Conservation (phyloP, 2,113 vertebrate species). For the Rutilus rutilus region DNA sequence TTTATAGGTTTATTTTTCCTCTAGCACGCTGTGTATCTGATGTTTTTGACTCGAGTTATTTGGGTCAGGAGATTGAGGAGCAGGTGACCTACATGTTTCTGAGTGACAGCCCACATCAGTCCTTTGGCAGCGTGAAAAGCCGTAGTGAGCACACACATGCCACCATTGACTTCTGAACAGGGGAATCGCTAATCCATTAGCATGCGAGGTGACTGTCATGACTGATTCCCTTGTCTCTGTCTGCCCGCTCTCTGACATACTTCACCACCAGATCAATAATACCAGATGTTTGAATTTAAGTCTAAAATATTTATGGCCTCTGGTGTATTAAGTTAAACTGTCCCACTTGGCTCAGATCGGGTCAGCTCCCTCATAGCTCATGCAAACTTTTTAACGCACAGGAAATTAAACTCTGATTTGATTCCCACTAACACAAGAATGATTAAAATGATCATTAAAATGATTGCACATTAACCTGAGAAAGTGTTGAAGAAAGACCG, state of each 20-base stretch:
- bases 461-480: conserved; percentile 25
- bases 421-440: neutral
- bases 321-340: conserved; percentile 34
- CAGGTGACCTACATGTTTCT: conserved; percentile 51
- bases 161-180: neutral
- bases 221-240: conserved; percentile 10
- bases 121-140: conserved; percentile 43
- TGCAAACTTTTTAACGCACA: neutral
- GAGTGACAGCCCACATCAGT: conserved; percentile 45
- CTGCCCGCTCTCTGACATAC: conserved; percentile 23
- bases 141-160: neutral
- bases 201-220: conserved; percentile 39
- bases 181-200: conserved; percentile 28
- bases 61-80: conserved; percentile 43
- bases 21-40: conserved; percentile 12
- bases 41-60: conserved; percentile 35
- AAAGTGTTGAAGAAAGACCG: neutral
- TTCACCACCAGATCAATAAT: conserved; percentile 36
- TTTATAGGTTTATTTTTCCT: conserved; percentile 30
- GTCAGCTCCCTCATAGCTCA: conserved; percentile 24
- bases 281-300: conserved; percentile 12
- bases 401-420: conserved; percentile 8
- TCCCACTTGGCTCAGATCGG: neutral
- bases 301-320: conserved; percentile 32
- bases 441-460: conserved; percentile 4